Conservation (phyloP, 2,888 invertebrate genomes). For the Watsonalla binaria region DNA sequence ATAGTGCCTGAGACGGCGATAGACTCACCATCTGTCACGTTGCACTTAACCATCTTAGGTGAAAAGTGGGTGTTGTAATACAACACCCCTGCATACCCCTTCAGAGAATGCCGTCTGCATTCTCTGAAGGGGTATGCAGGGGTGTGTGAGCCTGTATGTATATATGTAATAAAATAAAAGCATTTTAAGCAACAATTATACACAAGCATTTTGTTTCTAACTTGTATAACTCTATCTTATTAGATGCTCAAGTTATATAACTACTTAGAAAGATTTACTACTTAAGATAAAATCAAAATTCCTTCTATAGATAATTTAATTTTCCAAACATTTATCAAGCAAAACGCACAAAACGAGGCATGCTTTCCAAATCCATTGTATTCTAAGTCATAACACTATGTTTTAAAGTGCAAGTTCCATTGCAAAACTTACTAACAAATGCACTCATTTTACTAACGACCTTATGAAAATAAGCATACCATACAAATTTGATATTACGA, state of each 20-base stretch:
- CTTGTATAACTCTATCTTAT: not conserved
- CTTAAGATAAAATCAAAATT: conserved; percentile 17
- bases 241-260: not conserved
- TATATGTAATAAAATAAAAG: no score
- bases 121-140: no score
- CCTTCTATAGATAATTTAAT: conserved; percentile 20
- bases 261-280: not conserved
- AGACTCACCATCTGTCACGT: no score
- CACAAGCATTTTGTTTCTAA: no score
- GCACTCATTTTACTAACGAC: conserved; percentile 33
- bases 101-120: no score
- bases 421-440: conserved; percentile 8
- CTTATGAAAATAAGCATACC: conserved; percentile 37
- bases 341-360: conserved; percentile 15
- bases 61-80: no score
- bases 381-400: conserved; percentile 17
- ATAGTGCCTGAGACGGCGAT: no score
- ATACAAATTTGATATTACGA: conserved; percentile 21
- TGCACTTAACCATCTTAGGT: no score
- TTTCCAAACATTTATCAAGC: conserved; percentile 24
- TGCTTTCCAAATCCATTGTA: conserved; percentile 12
- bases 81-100: no score
- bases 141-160: not conserved
- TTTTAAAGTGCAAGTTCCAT: conserved; percentile 15
- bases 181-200: no score